Base-by-base conservation (phyloP, 2,113 vertebrate genomes). In the Sorex fumeus region DNA sequence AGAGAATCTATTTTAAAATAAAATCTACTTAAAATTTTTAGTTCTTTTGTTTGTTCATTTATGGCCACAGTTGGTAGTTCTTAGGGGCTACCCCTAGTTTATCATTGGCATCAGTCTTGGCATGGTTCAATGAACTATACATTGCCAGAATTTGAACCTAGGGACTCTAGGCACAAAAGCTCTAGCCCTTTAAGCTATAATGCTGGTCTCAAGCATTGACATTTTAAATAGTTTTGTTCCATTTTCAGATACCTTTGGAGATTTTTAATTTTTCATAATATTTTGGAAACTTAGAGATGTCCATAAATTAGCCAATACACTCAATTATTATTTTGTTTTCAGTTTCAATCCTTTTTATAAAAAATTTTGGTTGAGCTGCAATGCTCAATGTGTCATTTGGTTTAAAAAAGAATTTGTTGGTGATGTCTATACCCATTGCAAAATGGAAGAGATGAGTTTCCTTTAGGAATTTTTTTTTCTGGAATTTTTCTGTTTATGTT, bases 401-500 rank as follows among this genome's bases (percentile, higher is more conserved):
- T 40, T 82, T 67, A 82, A 91, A 90, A n/a, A n/a, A n/a, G n/a
- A 67, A 47, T 86, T 8, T 16, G 16, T 30, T 84, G 71, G 32
- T n/a, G 45, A 47, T 47, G 45, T 47, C 6, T 47, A 88, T 74
- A 18, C 15, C 84, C 8, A 84, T 10, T 62, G 2, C 3, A 81
- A 93, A 89, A 82, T 86, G 53, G 5, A 30, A 81, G 79, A 64
- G 2, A 45, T 64, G 12, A 71, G 2, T 76, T 82, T 72, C 62
- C 66, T 83, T 15, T 75, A 80, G 36, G 32, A 69, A 80, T 2
- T 69, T 88, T 80, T 47, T 78, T 27, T 8, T 85, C 27, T 78
- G 67, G 3, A 28, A n/a, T n/a, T 85, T 89, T 16, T 83, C 93
- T 91, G 69, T n/a, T 43, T 9, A 81, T 67, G 85, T 85, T 72